Evolutionary conservation across 2,113 vertebrate genomes (phyloP).

Genomic region (Triplophysa rosa): DNA sequence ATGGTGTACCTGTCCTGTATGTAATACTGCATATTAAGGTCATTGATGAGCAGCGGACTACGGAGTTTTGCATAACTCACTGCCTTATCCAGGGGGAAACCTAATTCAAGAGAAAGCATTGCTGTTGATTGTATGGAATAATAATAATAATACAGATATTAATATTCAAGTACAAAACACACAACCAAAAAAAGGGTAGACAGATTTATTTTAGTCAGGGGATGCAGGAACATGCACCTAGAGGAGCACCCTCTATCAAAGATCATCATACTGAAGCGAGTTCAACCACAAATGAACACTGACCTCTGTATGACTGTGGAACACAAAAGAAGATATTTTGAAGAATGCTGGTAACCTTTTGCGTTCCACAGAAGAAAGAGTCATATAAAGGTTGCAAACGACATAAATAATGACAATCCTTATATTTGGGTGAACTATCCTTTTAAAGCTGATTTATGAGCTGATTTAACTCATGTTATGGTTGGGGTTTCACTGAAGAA

Average conservation of each 20-base stretch:
- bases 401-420: no score
- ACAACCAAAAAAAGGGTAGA: background rate
- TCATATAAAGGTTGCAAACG: no score
- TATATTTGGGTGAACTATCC: no score
- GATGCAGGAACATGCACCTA: background rate
- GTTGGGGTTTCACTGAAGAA: background rate
- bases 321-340: no score
- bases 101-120: constrained; percentile 65
- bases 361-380: no score
- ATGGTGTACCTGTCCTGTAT: constrained; percentile 92
- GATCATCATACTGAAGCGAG: background rate
- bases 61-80: constrained; percentile 95
- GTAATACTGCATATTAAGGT: constrained; percentile 97
- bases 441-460: background rate
- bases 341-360: no score
- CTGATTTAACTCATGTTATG: background rate
- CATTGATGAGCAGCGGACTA: constrained; percentile 94
- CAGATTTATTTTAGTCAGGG: background rate
- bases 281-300: no score
- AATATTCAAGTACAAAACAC: background rate
- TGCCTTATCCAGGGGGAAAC: constrained; percentile 96
- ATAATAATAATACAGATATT: background rate
- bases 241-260: no score
- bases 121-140: background rate
- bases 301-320: no score